Percentiles rank a stretch among this genome's conserved stretches.
phyloP scores from a whole-genome alignment of 2,888 invertebrate species.

The Hirtodrosophila duncani region DNA sequence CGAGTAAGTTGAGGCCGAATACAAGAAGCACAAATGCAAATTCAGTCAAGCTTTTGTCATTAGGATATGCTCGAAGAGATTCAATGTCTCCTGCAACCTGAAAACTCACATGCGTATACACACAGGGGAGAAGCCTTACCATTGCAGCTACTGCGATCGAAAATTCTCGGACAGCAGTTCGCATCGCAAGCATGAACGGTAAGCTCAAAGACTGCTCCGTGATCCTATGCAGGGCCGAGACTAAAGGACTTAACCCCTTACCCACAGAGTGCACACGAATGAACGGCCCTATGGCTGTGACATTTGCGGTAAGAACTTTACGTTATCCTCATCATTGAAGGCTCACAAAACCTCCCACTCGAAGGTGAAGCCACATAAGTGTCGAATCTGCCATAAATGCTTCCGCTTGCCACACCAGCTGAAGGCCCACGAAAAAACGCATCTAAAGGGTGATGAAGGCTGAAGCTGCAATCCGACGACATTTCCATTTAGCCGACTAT shows the following conservation, averaged over 20 bases:
- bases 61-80: slow-evolving; percentile 63
- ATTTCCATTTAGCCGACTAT: neutral
- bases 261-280: slow-evolving; percentile 71
- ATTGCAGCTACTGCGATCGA: slow-evolving; percentile 61
- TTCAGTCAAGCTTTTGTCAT: neutral
- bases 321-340: slow-evolving; percentile 69
- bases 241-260: neutral
- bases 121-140: slow-evolving; percentile 71
- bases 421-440: slow-evolving; percentile 68
- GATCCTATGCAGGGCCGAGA: neutral
- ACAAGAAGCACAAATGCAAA: neutral
- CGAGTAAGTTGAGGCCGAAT: slow-evolving; percentile 38
- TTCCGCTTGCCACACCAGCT: slow-evolving; percentile 77
- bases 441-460: slow-evolving; percentile 44
- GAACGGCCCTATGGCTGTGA: slow-evolving; percentile 71
- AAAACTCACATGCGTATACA: slow-evolving; percentile 72
- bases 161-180: slow-evolving; percentile 76
- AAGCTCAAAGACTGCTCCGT: neutral
- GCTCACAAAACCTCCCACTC: slow-evolving; percentile 72
- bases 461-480: neutral
- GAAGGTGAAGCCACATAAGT: slow-evolving; percentile 71
- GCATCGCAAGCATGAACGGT: slow-evolving; percentile 76
- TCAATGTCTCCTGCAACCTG: slow-evolving; percentile 65
- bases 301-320: slow-evolving; percentile 67
- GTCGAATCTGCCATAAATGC: slow-evolving; percentile 71